Evolutionary conservation across 1,140 invertebrate species (phyloP).

Genomic region (Grapholita molesta): DNA sequence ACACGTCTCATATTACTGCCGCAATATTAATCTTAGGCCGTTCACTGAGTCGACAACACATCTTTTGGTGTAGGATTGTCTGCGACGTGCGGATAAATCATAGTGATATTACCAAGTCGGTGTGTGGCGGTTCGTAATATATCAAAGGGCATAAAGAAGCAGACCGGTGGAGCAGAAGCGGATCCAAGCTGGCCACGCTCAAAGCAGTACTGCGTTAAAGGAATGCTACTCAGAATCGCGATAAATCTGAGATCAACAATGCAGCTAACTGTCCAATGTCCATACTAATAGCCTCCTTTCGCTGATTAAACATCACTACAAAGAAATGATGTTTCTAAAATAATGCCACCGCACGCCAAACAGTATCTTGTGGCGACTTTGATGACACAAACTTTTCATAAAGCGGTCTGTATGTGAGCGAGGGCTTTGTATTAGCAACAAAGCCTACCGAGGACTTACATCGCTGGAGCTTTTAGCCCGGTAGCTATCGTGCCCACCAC

Average conservation of each 20-base stretch:
- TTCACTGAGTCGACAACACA: conserved; percentile 32
- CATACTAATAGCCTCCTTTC: background rate
- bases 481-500: conserved; percentile 56
- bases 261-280: background rate
- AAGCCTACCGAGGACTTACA: conserved; percentile 50
- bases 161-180: conserved; percentile 21
- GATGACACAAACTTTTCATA: conserved; percentile 50
- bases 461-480: conserved; percentile 59
- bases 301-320: background rate
- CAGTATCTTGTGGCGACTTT: conserved; percentile 12
- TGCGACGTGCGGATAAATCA: conserved; percentile 49
- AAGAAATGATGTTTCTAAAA: background rate
- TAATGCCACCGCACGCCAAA: background rate
- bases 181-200: conserved; percentile 21
- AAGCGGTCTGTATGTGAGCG: conserved; percentile 45
- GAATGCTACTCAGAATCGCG: conserved; percentile 29
- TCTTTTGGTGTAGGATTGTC: conserved; percentile 42
- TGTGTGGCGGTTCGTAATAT: conserved; percentile 46
- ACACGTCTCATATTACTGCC: conserved; percentile 35
- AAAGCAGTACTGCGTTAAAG: conserved; percentile 12
- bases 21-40: conserved; percentile 37
- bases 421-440: conserved; percentile 61
- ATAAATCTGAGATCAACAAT: conserved; percentile 23
- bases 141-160: conserved; percentile 49
- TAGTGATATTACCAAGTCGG: conserved; percentile 54